Evolutionary conservation across 2,797 vertebrate species (phyloP), one percentile per base, ranked within the genome.

Genomic region (Lagorchestes hirsutus): DNA sequence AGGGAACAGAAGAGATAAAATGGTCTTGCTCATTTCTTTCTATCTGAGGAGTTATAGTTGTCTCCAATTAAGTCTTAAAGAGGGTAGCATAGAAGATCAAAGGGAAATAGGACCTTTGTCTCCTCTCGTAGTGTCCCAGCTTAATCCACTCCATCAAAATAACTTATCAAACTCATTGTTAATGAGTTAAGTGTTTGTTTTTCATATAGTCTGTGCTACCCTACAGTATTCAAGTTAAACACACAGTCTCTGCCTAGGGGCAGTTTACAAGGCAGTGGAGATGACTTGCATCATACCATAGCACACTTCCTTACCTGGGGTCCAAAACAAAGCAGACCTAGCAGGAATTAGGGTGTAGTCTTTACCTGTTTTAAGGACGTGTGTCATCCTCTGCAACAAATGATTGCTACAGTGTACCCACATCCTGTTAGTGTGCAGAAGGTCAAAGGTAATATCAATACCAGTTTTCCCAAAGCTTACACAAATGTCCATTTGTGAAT

Each of bases 391-490:
- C 46, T 4, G 4, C 6, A 87, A 62, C 92, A 95, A 90, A 54
- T 97, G 96, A 96, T 62, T 52, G 56, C 28, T 55, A 92, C 90
- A 46, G 9, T 56, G 57, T 91, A 27, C 95, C 97, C 97, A 98
- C 95, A 97, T 97, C 97, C 98, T 98, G 98, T 98, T 97, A 93
- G 94, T 95, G 40, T 46, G 54, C 16, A 57, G 95, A 56, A 92
- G 56, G n/a, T 62, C 90, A 93, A 95, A 58, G 93, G 90, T 97
- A 97, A 97, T 95, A 97, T 56, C 96, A 97, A 94, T 93, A 92
- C 95, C 91, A 56, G 67, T 97, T 96, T 97, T 96, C 97, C 93
- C 9, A 96, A 98, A 97, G 97, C 97, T 96, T 93, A 96, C 95
- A 93, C 54, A 94, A 94, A 90, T 87, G 54, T 96, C 56, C 97